phyloP scores from a whole-genome alignment of 2,888 invertebrate genomes.

The Stenoptilia bipunctidactyla region DNA sequence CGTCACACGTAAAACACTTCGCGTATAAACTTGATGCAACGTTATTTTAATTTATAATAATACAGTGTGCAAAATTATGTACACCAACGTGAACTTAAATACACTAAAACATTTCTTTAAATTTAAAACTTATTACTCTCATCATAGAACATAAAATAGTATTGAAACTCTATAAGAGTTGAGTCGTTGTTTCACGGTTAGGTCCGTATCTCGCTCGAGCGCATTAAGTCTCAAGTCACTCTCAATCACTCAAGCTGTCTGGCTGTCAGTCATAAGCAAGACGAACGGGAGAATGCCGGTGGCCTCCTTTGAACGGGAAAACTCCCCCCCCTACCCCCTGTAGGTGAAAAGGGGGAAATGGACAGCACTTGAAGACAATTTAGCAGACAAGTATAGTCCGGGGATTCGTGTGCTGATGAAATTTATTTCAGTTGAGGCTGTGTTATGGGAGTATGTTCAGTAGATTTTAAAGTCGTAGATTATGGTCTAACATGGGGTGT shows the following conservation, averaged over 20 bases:
- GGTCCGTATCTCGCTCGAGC: constrained; percentile 45
- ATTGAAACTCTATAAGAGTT: constrained; percentile 23
- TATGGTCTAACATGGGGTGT: background rate
- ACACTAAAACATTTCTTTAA: background rate
- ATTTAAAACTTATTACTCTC: background rate
- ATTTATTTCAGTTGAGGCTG: constrained; percentile 52
- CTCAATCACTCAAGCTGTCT: constrained; percentile 70
- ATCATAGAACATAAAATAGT: background rate
- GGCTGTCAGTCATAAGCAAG: constrained; percentile 69
- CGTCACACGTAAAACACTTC: constrained; percentile 35
- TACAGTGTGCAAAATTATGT: constrained; percentile 31
- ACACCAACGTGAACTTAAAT: background rate
- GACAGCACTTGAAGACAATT: constrained; percentile 70
- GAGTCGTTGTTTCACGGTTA: constrained; percentile 22
- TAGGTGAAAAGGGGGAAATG: constrained; percentile 40
- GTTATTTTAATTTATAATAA: constrained; percentile 61
- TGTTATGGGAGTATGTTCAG: constrained; percentile 39
- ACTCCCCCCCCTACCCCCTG: constrained; percentile 29
- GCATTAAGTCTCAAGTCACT: constrained; percentile 69
- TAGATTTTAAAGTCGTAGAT: constrained; percentile 15
- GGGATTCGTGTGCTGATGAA: constrained; percentile 56
- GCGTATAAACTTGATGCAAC: constrained; percentile 49
- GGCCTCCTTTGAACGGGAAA: constrained; percentile 38
- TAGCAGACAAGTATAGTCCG: constrained; percentile 56
- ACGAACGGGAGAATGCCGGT: constrained; percentile 62